Evolutionary conservation across 2,888 invertebrate species (phyloP).

Genomic region (Euplexia lucipara): DNA sequence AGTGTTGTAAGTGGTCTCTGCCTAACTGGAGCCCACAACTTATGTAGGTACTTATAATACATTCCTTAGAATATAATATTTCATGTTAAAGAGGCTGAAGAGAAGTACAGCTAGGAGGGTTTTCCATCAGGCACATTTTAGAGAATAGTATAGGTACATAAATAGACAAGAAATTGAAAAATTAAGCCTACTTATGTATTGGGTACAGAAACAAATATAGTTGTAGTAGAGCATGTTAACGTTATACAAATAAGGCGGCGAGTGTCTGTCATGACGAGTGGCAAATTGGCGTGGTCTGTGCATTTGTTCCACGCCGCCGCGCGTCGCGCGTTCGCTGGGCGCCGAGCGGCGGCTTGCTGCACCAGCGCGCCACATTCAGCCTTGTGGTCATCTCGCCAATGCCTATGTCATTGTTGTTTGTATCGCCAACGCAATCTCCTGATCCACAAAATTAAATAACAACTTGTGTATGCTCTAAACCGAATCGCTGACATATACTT

Average conservation of each 20-base stretch:
- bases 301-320: slow-evolving; percentile 80
- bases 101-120: neutral
- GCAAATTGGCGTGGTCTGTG: slow-evolving; percentile 85
- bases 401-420: slow-evolving; percentile 81
- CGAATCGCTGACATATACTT: slow-evolving; percentile 5
- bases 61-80: slow-evolving; percentile 1
- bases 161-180: slow-evolving; percentile 18
- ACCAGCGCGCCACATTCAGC: slow-evolving; percentile 76
- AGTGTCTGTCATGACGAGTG: slow-evolving; percentile 83
- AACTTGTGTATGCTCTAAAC: slow-evolving; percentile 35
- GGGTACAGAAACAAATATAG: slow-evolving; percentile 73
- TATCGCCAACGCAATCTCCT: slow-evolving; percentile 66
- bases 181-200: slow-evolving; percentile 64
- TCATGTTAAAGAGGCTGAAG: slow-evolving; percentile 1
- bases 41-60: neutral
- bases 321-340: slow-evolving; percentile 57
- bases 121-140: neutral
- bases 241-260: slow-evolving; percentile 84
- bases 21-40: slow-evolving; percentile 8
- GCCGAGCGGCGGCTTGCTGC: slow-evolving; percentile 57
- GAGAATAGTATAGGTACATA: neutral
- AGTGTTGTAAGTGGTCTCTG: slow-evolving; percentile 39
- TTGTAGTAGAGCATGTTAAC: slow-evolving; percentile 79
- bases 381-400: slow-evolving; percentile 74
- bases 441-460: slow-evolving; percentile 65